Evolutionary conservation across 2,797 vertebrate species (phyloP), one percentile per base, ranked within the genome.

Genomic region (Chromis chromis): DNA sequence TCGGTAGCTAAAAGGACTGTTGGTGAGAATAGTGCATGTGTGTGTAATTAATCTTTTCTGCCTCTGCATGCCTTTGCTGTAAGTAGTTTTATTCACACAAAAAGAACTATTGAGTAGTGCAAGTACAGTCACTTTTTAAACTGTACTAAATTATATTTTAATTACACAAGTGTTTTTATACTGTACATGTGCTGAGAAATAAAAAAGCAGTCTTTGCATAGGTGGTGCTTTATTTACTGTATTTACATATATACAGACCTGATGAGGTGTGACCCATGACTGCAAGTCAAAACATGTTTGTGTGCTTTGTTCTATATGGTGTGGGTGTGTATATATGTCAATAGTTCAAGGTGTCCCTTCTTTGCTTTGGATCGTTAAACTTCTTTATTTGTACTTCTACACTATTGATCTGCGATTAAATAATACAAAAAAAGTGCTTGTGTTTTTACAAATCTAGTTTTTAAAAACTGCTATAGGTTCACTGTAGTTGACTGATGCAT

Each of bases 211-310:
- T 21, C 6, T 1, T 39, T 17, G 10, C 40, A 39, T 11, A 27
- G 17, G 14, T 54, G 24, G 16, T 42, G 44, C n/a, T 81, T 69
- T 74, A 77, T 82, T 58, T 36, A 19, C 53, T 60, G 46, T 75
- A 66, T 75, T 62, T 63, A 62, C 64, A 75, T 61, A 31, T 60
- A 64, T 46, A 68, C 42, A 70, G 33, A 7, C 39, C 3, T 49
- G 14, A 46, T 73, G 54, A 70, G 33, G 31, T 27, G 28, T 9
- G 12, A 36, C 13, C 33, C 1, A 4, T 44, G 62, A 53, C 44
- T 54, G 9, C 7, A 27, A n/a, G 24, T 68, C 39, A 60, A 63
- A 78, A 31, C 31, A 31, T 31, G 31, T 8, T 31, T 31, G 54
- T 46, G 39, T 49, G 8, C 10, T 52, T 25, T 52, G 36, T 44